Evolutionary conservation across 2,797 vertebrate species (phyloP).

Genomic region (Mus minutoides): DNA sequence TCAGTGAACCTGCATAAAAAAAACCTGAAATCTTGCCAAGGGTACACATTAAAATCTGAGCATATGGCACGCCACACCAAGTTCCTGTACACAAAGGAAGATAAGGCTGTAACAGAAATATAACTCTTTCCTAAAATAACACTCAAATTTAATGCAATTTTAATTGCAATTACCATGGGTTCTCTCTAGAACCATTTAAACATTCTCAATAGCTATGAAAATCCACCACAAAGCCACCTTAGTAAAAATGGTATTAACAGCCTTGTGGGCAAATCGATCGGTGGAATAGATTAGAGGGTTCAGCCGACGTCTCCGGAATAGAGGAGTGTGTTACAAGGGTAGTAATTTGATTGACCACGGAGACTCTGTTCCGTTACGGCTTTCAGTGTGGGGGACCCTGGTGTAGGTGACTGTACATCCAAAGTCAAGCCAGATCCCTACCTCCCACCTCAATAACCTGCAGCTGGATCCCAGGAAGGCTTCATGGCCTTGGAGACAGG

Average conservation of each 20-base stretch:
- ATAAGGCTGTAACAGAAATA: constrained; percentile 32
- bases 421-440: neutral
- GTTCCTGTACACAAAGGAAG: constrained; percentile 40
- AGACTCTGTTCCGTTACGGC: neutral
- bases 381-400: neutral
- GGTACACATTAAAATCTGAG: constrained; percentile 46
- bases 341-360: constrained; percentile 11
- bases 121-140: constrained; percentile 52
- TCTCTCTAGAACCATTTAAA: constrained; percentile 47
- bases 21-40: constrained; percentile 3
- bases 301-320: neutral
- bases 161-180: constrained; percentile 35
- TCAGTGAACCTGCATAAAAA: constrained; percentile 30
- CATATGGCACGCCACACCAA: neutral
- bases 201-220: constrained; percentile 25
- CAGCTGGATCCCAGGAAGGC: neutral
- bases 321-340: neutral
- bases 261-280: neutral
- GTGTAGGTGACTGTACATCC: neutral
- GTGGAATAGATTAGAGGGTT: neutral
- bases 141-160: constrained; percentile 33
- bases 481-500: neutral
- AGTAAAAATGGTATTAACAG: constrained; percentile 43
- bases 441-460: neutral
- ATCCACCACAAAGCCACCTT: constrained; percentile 38